A percentile compares a stretch with the other conserved stretches of the same genome.
Evolutionary conservation across 2,113 vertebrate genomes (phyloP).

Genomic region (Zeus faber): DNA sequence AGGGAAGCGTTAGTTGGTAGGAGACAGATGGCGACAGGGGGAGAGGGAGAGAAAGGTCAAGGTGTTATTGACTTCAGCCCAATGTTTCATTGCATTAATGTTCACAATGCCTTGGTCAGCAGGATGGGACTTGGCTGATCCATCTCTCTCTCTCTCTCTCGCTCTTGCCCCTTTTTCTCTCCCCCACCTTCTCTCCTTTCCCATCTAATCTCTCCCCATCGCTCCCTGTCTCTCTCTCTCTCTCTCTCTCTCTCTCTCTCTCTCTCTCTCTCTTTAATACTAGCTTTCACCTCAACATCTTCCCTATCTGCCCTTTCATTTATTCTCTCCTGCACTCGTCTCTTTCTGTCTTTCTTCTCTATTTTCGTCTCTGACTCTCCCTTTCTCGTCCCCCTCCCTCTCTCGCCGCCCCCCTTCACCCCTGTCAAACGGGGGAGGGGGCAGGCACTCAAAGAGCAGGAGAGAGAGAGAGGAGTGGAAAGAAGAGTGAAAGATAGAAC

Average conservation of each 20-base stretch:
- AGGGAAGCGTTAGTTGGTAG: not conserved
- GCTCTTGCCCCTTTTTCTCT: conserved; percentile 7
- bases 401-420: not conserved
- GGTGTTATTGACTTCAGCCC: conserved; percentile 18
- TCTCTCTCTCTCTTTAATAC: not conserved
- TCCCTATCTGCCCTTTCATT: no score
- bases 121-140: conserved; percentile 23
- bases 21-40: not conserved
- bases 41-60: not conserved
- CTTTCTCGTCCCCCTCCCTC: no score
- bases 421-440: conserved; percentile 4
- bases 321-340: conserved; percentile 1
- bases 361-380: no score
- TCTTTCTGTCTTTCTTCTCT: not conserved
- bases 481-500: no score
- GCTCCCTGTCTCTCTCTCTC: not conserved
- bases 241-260: not conserved
- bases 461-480: not conserved
- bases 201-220: no score
- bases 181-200: not conserved
- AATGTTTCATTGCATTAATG: conserved; percentile 32
- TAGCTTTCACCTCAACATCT: no score
- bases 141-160: conserved; percentile 3
- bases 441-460: not conserved
- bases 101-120: conserved; percentile 4